Evolutionary conservation across 2,888 invertebrate species (phyloP), one percentile per base, ranked within the genome.

Genomic region (Synanthedon vespiformis): DNA sequence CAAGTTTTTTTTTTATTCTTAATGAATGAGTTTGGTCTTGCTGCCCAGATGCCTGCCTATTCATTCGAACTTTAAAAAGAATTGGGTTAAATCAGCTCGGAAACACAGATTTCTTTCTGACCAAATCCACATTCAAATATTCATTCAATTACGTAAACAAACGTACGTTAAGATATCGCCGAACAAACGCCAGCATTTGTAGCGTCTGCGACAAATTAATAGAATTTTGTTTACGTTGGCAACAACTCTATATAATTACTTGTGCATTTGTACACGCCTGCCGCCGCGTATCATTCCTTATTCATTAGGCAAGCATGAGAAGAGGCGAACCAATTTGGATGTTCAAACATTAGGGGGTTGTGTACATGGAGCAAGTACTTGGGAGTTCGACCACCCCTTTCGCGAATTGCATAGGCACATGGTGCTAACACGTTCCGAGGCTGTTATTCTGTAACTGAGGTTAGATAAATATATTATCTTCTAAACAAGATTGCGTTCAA

Each of bases 221-320:
- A 71, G 70, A 77, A 73, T 72, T 76, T 70, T 77, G 77, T 77
- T 77, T 72, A 72, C 73, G 65, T 58, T 66, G 67, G 64, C 60
- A 77, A 69, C 44, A 44, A 44, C 71, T 71, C 67, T 57, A 62
- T 59, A 64, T 72, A 75, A 77, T 78, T 74, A 77, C 71, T 68
- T 67, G 67, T 72, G 70, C 74, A 72, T 73, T 73, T 70, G 64
- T 63, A 68, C 59, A 14, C 44, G 44, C 44, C 44, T 14, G 44
- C 44, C 44, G 44, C 44, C 54, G 51, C 52, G 62, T 61, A 67
- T 60, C 65, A 71, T 74, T 67, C 61, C 65, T 73, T 74, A 75
- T 74, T 74, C 72, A 74, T 70, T 65, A 62, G 56, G 51, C 57
- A 57, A 61, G 56, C 54, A 60, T 44, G 44, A 44, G 62, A 67